phyloP scores from a whole-genome alignment of 2,113 vertebrate species.

The Ameiurus melas region DNA sequence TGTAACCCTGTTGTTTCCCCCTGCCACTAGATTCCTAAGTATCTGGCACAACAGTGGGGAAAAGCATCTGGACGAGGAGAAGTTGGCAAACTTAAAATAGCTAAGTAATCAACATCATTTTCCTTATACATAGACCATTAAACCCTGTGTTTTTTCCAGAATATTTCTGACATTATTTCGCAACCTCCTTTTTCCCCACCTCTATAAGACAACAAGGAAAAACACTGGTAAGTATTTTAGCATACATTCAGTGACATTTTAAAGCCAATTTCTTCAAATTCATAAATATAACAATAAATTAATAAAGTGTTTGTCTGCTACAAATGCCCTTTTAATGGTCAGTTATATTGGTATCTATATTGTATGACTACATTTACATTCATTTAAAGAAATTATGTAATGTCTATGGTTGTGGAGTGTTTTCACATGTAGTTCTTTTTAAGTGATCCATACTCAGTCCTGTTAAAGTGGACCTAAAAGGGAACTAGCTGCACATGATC shows the following conservation, averaged over 20 bases:
- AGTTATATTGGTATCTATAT: not conserved
- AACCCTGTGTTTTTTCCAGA: not conserved
- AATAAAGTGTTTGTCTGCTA: not conserved
- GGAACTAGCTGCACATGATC: no score
- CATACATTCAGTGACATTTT: not conserved
- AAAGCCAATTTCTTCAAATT: not conserved
- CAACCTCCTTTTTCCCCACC: not conserved
- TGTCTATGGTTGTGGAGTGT: no score
- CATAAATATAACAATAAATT: not conserved
- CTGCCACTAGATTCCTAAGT: constrained; percentile 74
- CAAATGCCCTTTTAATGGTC: not conserved
- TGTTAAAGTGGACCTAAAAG: no score
- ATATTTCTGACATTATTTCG: not conserved
- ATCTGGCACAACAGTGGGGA: constrained; percentile 88
- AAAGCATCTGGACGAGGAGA: constrained; percentile 94
- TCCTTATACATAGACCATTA: not conserved
- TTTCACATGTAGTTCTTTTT: no score
- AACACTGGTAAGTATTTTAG: constrained; percentile 65
- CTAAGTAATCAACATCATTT: constrained; percentile 81
- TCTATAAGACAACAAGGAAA: constrained; percentile 72
- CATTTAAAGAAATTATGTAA: not conserved
- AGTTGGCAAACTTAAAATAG: constrained; percentile 91
- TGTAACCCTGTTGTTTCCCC: not conserved
- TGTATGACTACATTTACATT: not conserved
- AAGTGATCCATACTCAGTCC: no score